Conservation (phyloP, 2,113 vertebrate species). For the Muscicapa adusta region DNA sequence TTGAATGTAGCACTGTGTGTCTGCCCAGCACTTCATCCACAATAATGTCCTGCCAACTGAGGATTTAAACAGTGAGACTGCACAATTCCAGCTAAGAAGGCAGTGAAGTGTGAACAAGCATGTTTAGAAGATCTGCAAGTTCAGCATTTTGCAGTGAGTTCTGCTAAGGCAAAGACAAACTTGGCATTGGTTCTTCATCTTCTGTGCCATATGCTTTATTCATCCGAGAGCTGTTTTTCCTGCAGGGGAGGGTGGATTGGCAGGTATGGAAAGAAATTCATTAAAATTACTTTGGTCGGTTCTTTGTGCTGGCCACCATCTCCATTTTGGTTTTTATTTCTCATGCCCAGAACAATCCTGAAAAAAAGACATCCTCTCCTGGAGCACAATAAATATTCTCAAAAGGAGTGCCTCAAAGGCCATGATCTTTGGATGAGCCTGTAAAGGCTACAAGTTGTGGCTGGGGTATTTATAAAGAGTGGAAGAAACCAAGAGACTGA, state of each 20-base stretch:
- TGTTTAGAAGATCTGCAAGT: neutral
- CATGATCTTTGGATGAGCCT: neutral
- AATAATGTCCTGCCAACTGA: neutral
- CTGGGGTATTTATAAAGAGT: neutral
- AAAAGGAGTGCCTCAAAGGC: neutral
- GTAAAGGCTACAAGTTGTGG: neutral
- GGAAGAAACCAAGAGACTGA: neutral
- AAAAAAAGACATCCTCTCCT: neutral
- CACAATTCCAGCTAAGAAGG: neutral
- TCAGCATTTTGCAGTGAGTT: slow-evolving; percentile 13
- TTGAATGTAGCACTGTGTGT: neutral
- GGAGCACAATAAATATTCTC: neutral
- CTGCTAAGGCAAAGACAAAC: slow-evolving; percentile 17
- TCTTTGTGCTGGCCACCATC: neutral
- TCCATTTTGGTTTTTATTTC: slow-evolving; percentile 9
- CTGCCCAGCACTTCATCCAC: neutral
- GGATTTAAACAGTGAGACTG: neutral
- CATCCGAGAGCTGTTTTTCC: neutral
- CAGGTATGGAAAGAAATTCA: slow-evolving; percentile 32
- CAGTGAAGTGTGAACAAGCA: neutral
- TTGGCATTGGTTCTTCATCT: neutral
- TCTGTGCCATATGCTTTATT: slow-evolving; percentile 23
- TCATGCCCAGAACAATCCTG: neutral
- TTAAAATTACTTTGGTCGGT: neutral
- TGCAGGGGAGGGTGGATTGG: slow-evolving; percentile 40